Percentiles rank a stretch among this genome's conserved stretches.
Conservation (phyloP, 2,888 invertebrate species). For the Steinernema carpocapsae region DNA sequence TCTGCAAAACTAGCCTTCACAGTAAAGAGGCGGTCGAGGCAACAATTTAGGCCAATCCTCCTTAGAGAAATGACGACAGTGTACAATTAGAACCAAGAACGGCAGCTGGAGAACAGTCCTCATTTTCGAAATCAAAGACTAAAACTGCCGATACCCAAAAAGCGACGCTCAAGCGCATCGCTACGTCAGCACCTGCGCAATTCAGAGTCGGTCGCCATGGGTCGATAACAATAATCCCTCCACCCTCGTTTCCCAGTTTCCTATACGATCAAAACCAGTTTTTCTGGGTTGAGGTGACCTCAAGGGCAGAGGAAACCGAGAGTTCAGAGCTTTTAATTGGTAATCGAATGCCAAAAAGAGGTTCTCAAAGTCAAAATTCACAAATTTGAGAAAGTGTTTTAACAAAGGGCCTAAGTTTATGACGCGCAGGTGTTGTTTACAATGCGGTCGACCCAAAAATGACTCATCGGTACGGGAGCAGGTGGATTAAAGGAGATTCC, state of each 20-base stretch:
- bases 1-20: background rate
- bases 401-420: background rate
- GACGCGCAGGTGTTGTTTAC: too few relatives aligned
- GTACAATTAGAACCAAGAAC: too few relatives aligned
- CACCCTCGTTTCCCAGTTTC: background rate
- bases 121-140: too few relatives aligned
- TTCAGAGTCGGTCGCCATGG: background rate
- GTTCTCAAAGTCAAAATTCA: background rate
- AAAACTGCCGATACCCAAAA: too few relatives aligned
- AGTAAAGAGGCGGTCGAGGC: slow-evolving; percentile 1
- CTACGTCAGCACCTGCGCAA: background rate
- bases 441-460: too few relatives aligned
- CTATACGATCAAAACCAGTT: background rate
- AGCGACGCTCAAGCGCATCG: background rate
- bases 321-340: background rate
- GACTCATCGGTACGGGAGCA: too few relatives aligned
- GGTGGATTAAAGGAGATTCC: too few relatives aligned
- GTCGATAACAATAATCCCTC: slow-evolving; percentile 2
- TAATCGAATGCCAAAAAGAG: background rate
- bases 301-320: background rate
- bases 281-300: background rate
- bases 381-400: background rate
- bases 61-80: too few relatives aligned
- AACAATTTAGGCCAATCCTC: background rate
- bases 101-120: too few relatives aligned